Percentiles rank a stretch among this genome's conserved stretches.
Conservation (phyloP, 2,888 invertebrate species). For the Nebria brevicollis region DNA sequence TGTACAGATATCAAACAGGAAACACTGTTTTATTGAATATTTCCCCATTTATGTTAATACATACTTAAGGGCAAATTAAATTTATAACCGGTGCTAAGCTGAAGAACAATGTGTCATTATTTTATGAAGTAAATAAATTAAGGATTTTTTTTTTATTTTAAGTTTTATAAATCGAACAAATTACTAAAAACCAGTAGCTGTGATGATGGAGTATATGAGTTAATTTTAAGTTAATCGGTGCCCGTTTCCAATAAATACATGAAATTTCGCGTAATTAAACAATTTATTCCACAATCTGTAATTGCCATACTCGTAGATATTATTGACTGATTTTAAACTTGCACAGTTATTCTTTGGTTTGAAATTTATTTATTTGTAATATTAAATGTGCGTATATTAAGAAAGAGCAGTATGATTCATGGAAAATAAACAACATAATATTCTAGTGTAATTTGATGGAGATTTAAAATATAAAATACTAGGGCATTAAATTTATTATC, state of each 20-base stretch:
- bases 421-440: constrained; percentile 27
- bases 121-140: background rate
- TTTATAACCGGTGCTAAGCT: background rate
- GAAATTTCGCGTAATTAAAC: background rate
- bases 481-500: constrained; percentile 39
- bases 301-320: constrained; percentile 36
- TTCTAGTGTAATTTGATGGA: constrained; percentile 37
- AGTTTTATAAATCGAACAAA: background rate
- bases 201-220: background rate
- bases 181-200: background rate
- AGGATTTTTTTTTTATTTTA: background rate
- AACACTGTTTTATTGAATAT: too few relatives aligned
- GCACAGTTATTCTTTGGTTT: constrained; percentile 31
- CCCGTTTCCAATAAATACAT: background rate
- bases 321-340: constrained; percentile 42
- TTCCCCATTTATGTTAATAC: background rate
- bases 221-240: constrained; percentile 1
- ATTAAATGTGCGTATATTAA: constrained; percentile 38
- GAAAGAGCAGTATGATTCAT: constrained; percentile 25
- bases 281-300: background rate
- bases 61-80: background rate
- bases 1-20: too few relatives aligned
- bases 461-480: constrained; percentile 28
- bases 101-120: background rate
- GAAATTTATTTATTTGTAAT: constrained; percentile 1